Conservation (phyloP, 2,888 invertebrate species). For the Keiferia lycopersicella region DNA sequence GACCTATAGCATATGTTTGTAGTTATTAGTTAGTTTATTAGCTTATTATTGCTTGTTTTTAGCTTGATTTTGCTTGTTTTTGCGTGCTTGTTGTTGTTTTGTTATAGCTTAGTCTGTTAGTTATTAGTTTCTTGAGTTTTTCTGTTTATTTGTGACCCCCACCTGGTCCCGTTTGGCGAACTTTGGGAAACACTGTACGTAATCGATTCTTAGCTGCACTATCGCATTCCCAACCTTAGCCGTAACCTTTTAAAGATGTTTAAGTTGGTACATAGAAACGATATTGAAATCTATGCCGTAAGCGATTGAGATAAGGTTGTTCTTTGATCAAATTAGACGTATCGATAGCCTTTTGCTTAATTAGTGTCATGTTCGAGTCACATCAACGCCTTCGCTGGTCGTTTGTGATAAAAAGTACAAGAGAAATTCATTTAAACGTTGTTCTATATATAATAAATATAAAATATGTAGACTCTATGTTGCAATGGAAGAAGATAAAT, state of each 20-base stretch:
- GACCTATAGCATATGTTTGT: too few species aligned
- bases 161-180: too few species aligned
- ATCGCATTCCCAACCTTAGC: constrained; percentile 17
- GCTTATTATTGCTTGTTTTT: too few species aligned
- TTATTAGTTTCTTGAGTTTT: too few species aligned
- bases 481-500: not conserved
- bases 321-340: constrained; percentile 18
- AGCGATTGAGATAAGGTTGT: constrained; percentile 3
- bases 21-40: too few species aligned
- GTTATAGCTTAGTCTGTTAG: too few species aligned
- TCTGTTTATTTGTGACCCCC: too few species aligned
- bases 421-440: constrained; percentile 7
- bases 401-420: constrained; percentile 10
- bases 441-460: constrained; percentile 9
- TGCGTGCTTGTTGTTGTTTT: too few species aligned
- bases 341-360: constrained; percentile 24
- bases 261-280: not conserved
- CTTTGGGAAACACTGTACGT: too few species aligned
- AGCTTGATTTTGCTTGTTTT: too few species aligned
- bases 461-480: not conserved
- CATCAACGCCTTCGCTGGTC: constrained; percentile 28
- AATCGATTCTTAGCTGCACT: constrained; percentile 18
- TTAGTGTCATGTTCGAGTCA: constrained; percentile 31
- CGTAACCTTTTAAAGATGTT: constrained; percentile 9
- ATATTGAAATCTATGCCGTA: not conserved